Evolutionary conservation across 2,113 vertebrate species (phyloP), one percentile per base, ranked within the genome.

Genomic region (Morphnarchus princeps): DNA sequence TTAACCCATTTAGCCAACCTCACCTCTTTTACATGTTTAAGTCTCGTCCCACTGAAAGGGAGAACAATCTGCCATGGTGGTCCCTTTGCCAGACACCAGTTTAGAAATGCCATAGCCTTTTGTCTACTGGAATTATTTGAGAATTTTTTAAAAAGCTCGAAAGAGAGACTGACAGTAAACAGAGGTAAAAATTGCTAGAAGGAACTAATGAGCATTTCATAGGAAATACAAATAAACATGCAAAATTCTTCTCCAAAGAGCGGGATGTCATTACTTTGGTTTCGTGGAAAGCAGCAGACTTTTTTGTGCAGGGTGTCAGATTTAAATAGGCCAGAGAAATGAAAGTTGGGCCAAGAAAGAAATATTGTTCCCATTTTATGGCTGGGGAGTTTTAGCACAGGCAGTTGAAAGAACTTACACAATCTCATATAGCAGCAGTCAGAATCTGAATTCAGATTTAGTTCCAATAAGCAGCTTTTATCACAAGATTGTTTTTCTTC

Each of bases 381-480:
- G 52, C 34, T 16, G 25, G 54, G 62, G 54, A 76, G 66, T 61
- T 96, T 94, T 69, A 90, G 87, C 74, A 70, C 49, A 88, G 70
- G 66, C 47, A 61, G 57, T 38, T 74, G 62, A 61, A 80, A 50
- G 87, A 87, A 55, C 54, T 80, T 91, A 12, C 21, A 25, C 31
- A 24, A 7, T 36, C 58, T 92, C 74, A 21, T 43, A 80, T 9
- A 36, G 2, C 49, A 94, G 71, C 66, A 90, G 81, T 19, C 91
- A 57, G 62, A 72, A 14, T 49, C 74, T 40, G 79, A 92, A 93
- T 85, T 93, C 90, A 88, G 88, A 88, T 83, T 91, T 91, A 86
- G 79, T 42, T 90, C 79, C 82, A 88, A 82, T 94, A 61, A 90
- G 45, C 90, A 92, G 57, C 66, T 94, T 96, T 94, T 93, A 82